These are phyloP conservation scores for Denticeps clupeoides DNA, from an alignment of 2,797 vertebrate species.

Conservation along the genomic window DNA sequence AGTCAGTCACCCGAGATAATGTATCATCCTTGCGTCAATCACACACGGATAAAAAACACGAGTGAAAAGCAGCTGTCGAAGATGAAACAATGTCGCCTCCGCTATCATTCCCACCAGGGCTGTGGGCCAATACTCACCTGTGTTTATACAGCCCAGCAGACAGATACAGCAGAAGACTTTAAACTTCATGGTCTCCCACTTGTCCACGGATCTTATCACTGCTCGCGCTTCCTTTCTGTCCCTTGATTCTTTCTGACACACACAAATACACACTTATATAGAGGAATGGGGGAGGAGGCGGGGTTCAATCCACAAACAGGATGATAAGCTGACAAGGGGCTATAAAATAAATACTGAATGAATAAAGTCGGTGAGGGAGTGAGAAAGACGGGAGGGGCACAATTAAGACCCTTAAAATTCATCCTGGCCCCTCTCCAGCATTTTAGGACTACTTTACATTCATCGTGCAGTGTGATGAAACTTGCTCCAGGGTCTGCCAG, in stretches of 20 bases:
- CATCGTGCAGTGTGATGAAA: slow-evolving; percentile 50
- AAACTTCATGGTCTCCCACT: slow-evolving; percentile 50
- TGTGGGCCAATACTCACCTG: slow-evolving; percentile 49
- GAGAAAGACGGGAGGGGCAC: slow-evolving; percentile 20
- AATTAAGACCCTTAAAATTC: slow-evolving; percentile 61
- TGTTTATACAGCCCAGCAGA: slow-evolving; percentile 48
- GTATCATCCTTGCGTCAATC: no score
- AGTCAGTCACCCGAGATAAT: no score
- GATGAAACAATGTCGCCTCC: not conserved
- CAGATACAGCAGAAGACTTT: slow-evolving; percentile 56
- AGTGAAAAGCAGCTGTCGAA: no score
- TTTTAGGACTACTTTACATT: slow-evolving; percentile 64
- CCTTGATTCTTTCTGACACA: slow-evolving; percentile 8
- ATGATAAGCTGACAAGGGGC: slow-evolving; percentile 6
- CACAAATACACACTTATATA: slow-evolving; percentile 17
- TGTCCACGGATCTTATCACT: slow-evolving; percentile 53
- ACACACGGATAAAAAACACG: not conserved
- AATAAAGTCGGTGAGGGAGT: slow-evolving; percentile 6
- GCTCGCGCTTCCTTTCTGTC: slow-evolving; percentile 14
- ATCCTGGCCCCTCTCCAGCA: slow-evolving; percentile 48
- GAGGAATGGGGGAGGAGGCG: slow-evolving; percentile 15
- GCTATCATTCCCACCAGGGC: not conserved
- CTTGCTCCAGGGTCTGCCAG: slow-evolving; percentile 43
- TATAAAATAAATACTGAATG: slow-evolving; percentile 7
- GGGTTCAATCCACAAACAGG: slow-evolving; percentile 6